A percentile compares a stretch with the other conserved stretches of the same genome.
These are phyloP conservation scores for human (Homo sapiens) DNA, from an alignment of 2,113 vertebrate genomes.

Conservation along the genomic window GRCh38 chr18:23203501-23204000, in stretches of 20 bases:
- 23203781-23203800: rapidly evolving
- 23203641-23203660: background rate
- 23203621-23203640: background rate
- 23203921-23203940: background rate
- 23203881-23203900: background rate
- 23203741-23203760: background rate
- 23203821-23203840: too few relatives aligned
- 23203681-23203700: constrained; percentile 11
- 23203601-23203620: background rate
- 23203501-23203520: background rate
- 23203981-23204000: background rate
- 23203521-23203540: background rate
- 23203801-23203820: rapidly evolving
- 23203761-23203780: background rate
- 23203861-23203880: background rate
- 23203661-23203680: constrained; percentile 25
- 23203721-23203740: background rate
- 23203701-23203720: background rate
- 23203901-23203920: too few relatives aligned
- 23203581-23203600: background rate
- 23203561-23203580: background rate
- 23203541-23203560: background rate
- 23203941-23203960: background rate
- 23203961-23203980: background rate
- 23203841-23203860: too few relatives aligned